Percentiles rank a stretch among this genome's conserved stretches.
These are phyloP conservation scores for Alethe diademata DNA, from an alignment of 2,113 vertebrate genomes.

Conservation along the genomic window DNA sequence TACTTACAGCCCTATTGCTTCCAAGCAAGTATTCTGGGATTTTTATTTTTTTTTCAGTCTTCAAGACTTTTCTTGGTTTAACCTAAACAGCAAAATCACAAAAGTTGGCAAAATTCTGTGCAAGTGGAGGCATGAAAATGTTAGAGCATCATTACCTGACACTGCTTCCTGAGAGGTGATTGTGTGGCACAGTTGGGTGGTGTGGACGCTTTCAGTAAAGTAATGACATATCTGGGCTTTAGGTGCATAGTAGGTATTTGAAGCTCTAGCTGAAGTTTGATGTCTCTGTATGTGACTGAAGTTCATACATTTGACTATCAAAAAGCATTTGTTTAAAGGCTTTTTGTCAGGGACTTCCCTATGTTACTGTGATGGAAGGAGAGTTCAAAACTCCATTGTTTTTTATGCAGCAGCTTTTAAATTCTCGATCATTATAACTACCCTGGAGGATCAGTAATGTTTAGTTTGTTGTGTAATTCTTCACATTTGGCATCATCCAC, in stretches of 20 bases:
- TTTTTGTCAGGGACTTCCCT: neutral
- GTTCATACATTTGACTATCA: neutral
- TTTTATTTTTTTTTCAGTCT: neutral
- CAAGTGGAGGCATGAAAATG: neutral
- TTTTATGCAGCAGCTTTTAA: neutral
- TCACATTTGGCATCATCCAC: neutral
- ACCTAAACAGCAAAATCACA: neutral
- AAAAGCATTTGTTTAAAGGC: neutral
- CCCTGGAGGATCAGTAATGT: neutral
- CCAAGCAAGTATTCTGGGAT: neutral
- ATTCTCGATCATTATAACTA: neutral
- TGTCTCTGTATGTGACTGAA: neutral
- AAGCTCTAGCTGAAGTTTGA: neutral
- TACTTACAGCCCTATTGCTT: neutral
- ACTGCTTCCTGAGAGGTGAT: neutral
- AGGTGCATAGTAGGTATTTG: neutral
- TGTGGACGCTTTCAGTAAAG: neutral
- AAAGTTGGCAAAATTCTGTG: neutral
- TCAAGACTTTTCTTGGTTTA: neutral
- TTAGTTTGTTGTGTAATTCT: neutral
- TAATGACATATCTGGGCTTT: neutral
- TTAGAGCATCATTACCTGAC: neutral
- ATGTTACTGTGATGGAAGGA: neutral
- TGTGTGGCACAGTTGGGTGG: neutral
- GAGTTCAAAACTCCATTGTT: neutral